A percentile compares a stretch with the other conserved stretches of the same genome.
Evolutionary conservation across 2,888 invertebrate species (phyloP).

Genomic region (Digitonthophagus gazella): DNA sequence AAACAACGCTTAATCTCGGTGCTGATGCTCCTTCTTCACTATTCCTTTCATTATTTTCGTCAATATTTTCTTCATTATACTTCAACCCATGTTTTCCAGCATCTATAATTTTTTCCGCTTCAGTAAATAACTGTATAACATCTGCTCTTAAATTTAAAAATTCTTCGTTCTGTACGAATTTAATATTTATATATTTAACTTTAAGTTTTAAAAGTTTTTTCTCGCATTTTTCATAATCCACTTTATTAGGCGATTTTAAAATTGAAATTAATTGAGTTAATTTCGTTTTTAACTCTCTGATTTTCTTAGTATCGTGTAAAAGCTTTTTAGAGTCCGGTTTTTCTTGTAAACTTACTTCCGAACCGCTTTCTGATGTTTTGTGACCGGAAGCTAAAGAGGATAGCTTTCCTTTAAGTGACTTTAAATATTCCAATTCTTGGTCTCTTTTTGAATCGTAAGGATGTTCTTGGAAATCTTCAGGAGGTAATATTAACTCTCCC

Average conservation of each 20-base stretch:
- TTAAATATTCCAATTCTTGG: neutral
- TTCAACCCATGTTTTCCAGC: neutral
- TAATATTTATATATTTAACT: neutral
- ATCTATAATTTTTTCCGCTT: neutral
- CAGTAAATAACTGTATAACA: neutral
- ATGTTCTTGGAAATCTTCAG: neutral
- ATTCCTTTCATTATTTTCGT: neutral
- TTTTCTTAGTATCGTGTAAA: neutral
- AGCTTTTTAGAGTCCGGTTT: neutral
- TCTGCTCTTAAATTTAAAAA: neutral
- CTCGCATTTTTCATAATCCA: neutral
- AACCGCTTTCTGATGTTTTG: neutral
- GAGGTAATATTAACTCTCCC: neutral
- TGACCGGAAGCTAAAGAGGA: neutral
- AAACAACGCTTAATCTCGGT: neutral
- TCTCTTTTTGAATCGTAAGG: neutral
- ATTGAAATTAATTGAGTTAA: neutral
- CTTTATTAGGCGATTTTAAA: neutral
- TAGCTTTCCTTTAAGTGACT: neutral
- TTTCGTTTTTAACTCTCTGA: neutral
- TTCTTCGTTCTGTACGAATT: neutral
- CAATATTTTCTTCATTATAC: neutral
- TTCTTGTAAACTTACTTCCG: neutral
- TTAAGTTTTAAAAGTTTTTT: neutral
- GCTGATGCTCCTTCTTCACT: neutral